Conservation (phyloP, 2,113 vertebrate species). For the Gracilinanus agilis region DNA sequence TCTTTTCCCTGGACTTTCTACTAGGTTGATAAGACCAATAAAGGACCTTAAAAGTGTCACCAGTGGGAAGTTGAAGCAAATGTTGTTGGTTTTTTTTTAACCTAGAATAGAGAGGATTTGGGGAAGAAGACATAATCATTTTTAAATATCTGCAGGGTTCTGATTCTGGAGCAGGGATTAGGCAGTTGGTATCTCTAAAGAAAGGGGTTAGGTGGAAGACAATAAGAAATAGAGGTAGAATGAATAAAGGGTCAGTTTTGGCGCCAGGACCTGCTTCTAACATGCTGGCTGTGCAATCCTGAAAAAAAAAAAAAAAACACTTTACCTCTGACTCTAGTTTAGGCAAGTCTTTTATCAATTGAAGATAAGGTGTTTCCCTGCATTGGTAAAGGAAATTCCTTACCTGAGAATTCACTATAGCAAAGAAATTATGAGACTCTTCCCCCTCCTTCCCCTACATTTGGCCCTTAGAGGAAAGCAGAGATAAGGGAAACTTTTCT, state of each 20-base stretch:
- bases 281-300: not conserved
- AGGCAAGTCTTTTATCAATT: not conserved
- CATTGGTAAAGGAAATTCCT: not conserved
- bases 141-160: too few relatives aligned
- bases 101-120: not conserved
- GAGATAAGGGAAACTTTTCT: not conserved
- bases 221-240: not conserved
- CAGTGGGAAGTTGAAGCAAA: not conserved
- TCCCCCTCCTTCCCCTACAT: not conserved
- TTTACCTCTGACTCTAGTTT: not conserved
- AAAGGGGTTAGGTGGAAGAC: not conserved
- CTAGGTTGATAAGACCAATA: not conserved
- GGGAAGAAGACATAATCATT: not conserved
- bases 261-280: not conserved
- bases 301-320: not conserved
- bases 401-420: not conserved
- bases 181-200: not conserved
- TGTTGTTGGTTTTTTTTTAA: too few relatives aligned
- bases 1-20: not conserved
- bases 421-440: not conserved
- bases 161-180: not conserved
- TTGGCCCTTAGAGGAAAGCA: not conserved
- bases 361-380: not conserved
- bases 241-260: not conserved
- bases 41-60: not conserved